Evolutionary conservation across 2,888 invertebrate genomes (phyloP).

Genomic region (Hirtodrosophila trivittata): DNA sequence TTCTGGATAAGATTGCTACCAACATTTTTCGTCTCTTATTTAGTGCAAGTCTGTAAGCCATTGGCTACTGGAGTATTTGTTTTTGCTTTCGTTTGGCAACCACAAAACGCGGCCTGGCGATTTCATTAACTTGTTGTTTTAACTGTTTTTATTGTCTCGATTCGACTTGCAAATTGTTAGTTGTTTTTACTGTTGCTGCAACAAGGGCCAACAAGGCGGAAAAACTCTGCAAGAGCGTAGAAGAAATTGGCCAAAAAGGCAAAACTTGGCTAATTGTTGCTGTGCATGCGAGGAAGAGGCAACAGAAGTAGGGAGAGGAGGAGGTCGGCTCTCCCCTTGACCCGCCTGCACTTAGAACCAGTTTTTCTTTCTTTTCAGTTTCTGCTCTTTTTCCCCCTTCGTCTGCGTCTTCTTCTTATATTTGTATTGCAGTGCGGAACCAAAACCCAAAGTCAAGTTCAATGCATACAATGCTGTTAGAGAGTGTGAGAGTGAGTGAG

Average conservation of each 20-base stretch:
- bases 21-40: neutral
- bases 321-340: conserved; percentile 4
- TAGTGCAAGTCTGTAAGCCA: conserved; percentile 3
- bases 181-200: conserved; percentile 40
- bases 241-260: conserved; percentile 42
- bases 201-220: conserved; percentile 52
- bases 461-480: conserved; percentile 60
- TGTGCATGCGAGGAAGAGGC: conserved; percentile 52
- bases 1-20: neutral
- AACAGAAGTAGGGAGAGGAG: neutral
- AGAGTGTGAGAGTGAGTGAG: neutral
- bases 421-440: conserved; percentile 27
- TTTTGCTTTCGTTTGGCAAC: conserved; percentile 14
- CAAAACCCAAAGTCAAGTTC: conserved; percentile 66
- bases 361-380: conserved; percentile 34
- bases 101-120: conserved; percentile 52
- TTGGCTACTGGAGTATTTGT: conserved; percentile 6
- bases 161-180: conserved; percentile 42
- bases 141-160: conserved; percentile 58
- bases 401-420: conserved; percentile 2
- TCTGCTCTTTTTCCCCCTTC: conserved; percentile 21
- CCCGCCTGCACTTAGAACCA: conserved; percentile 47
- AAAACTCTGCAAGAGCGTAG: conserved; percentile 57
- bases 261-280: conserved; percentile 80
- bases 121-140: conserved; percentile 74